phyloP scores from a whole-genome alignment of 2,113 vertebrate genomes.

The Ceyx melanurus region DNA sequence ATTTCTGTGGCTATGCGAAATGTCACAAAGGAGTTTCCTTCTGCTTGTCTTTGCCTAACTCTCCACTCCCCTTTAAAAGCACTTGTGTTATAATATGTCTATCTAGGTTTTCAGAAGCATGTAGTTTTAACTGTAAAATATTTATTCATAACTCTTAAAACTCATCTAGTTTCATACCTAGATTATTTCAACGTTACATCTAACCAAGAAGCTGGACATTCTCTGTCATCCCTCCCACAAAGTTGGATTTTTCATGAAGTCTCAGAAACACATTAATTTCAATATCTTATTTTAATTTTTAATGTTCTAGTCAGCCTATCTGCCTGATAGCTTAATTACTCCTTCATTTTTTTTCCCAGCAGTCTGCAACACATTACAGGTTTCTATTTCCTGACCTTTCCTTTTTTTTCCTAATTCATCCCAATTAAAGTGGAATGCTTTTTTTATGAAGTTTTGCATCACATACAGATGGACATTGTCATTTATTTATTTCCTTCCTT shows the following conservation, averaged over 20 bases:
- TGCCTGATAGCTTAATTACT: slow-evolving; percentile 29
- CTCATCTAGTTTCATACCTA: neutral
- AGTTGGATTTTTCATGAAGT: neutral
- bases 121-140: neutral
- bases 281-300: slow-evolving; percentile 5
- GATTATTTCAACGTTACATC: neutral
- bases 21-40: neutral
- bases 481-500: neutral
- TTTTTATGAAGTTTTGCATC: neutral
- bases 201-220: neutral
- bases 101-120: neutral
- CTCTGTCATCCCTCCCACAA: neutral
- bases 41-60: neutral
- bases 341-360: neutral
- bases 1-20: neutral
- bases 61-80: neutral
- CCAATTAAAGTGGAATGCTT: neutral
- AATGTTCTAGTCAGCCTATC: neutral
- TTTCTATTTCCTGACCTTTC: neutral
- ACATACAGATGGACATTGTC: neutral
- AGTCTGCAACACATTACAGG: neutral
- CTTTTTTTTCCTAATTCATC: neutral
- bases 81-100: neutral
- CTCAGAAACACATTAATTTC: slow-evolving; percentile 17
- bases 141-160: neutral